Conservation (phyloP, 2,888 invertebrate species). For the Myopa tessellatipennis region DNA sequence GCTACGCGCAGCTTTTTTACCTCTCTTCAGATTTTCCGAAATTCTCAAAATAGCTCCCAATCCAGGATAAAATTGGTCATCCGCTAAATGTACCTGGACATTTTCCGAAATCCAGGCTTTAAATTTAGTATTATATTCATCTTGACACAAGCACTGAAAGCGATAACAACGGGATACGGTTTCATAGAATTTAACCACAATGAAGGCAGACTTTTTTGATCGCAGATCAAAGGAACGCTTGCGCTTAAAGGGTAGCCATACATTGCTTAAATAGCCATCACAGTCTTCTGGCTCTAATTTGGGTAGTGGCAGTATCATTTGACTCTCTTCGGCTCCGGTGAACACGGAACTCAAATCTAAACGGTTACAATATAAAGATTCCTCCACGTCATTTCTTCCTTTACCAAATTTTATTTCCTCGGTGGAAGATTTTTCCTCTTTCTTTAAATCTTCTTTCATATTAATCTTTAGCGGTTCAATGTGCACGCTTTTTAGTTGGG, state of each 20-base stretch:
- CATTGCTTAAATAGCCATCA: conserved; percentile 57
- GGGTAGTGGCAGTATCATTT: conserved; percentile 63
- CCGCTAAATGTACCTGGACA: conserved; percentile 59
- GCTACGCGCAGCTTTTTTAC: conserved; percentile 31
- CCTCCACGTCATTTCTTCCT: conserved; percentile 36
- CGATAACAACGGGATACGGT: conserved; percentile 60
- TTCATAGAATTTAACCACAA: conserved; percentile 62
- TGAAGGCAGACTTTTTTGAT: conserved; percentile 56
- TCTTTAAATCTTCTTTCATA: not conserved
- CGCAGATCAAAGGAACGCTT: conserved; percentile 62
- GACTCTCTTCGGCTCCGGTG: conserved; percentile 51
- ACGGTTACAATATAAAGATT: conserved; percentile 56
- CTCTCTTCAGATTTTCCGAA: conserved; percentile 52
- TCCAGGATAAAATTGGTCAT: conserved; percentile 65
- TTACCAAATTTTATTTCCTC: not conserved
- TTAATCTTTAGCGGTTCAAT: conserved; percentile 54
- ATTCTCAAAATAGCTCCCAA: conserved; percentile 63
- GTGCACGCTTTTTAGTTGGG: conserved; percentile 47
- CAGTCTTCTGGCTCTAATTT: conserved; percentile 57
- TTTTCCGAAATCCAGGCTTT: conserved; percentile 61
- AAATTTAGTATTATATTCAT: conserved; percentile 58
- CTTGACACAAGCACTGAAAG: conserved; percentile 56
- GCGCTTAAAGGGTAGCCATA: conserved; percentile 63
- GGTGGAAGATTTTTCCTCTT: not conserved
- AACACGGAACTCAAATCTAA: conserved; percentile 54